phyloP scores from a whole-genome alignment of 92 coral and sea anemone species.

The Plumapathes pennacea region DNA sequence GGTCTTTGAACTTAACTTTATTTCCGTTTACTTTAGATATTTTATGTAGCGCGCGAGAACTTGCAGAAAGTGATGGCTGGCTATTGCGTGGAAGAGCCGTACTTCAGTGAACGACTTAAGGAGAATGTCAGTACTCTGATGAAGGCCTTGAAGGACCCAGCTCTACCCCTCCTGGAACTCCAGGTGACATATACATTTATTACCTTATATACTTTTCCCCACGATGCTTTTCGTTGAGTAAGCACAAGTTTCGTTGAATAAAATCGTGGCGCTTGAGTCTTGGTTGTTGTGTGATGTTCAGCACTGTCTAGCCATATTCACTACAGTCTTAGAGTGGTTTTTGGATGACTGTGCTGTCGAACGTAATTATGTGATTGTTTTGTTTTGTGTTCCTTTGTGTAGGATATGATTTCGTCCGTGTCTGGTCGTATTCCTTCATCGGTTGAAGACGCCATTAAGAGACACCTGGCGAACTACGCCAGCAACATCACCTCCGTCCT shows the following conservation, averaged over 20 bases:
- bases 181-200: constrained; percentile 69
- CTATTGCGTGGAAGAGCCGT: constrained; percentile 75
- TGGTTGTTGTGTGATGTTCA: too few relatives aligned
- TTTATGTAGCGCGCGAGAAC: constrained; percentile 76
- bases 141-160: constrained; percentile 80
- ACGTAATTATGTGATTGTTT: too few relatives aligned
- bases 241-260: too few relatives aligned
- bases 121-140: constrained; percentile 67
- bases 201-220: too few relatives aligned
- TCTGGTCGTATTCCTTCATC: constrained; percentile 87
- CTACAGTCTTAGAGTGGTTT: too few relatives aligned
- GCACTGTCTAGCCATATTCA: too few relatives aligned
- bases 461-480: constrained; percentile 86
- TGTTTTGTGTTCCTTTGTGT: not conserved
- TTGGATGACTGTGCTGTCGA: too few relatives aligned
- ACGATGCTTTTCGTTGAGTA: too few relatives aligned
- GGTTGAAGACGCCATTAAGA: constrained; percentile 81
- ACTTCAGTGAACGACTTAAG: constrained; percentile 59
- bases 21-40: constrained; percentile 49
- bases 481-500: constrained; percentile 92
- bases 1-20: not conserved
- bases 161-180: constrained; percentile 82
- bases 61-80: constrained; percentile 92
- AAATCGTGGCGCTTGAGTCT: too few relatives aligned
- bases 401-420: constrained; percentile 93